Evolutionary conservation across 2,888 invertebrate species (phyloP), one percentile per base, ranked within the genome.

Genomic region (Zootermopsis nevadensis): DNA sequence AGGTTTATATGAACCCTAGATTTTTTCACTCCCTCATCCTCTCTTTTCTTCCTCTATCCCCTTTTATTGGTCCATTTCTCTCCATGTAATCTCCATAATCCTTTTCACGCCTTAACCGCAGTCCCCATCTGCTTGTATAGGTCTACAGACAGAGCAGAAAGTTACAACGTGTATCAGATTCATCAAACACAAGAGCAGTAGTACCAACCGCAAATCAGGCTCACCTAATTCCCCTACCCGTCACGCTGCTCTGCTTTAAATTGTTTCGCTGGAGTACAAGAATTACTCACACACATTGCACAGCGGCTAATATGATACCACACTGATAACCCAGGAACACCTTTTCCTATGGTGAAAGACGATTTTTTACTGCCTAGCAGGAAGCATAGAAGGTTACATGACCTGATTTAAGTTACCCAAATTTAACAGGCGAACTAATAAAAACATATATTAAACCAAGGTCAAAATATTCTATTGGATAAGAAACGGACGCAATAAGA

Each of bases 81-180:
- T 55, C 22, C 60, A n/a, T 79, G 79, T 79, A 79, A 79, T 79
- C 60, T 66, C 60, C 79, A 79, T 79, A 79, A 79, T 60, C 79
- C 77, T 48, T 77, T 27, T 48, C 42, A 31, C 30, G 33, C 69
- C 31, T 33, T 22, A 19, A 12, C 33, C 30, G 10, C 66, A n/a
- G 27, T 6, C 30, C 66, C 7, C 74, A n/a, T 74, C 74, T 31
- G 69, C 31, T 69, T 69, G 69, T 66, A 27, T 31, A 69, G 30
- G 31, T 3, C 53, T 2, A 2, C 35, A 19, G 2, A 4, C 66
- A 15, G 27, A 30, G 66, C 30, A 66, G 66, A n/a, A 66, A 10
- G 27, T 10, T 27, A 19, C 19, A 19, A 66, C 69, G 33, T 69
- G 33, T 22, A 31, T 69, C 31, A 22, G 69, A 69, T 69, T 69